Evolutionary conservation across 2,888 invertebrate genomes (phyloP), one percentile per base, ranked within the genome.

Genomic region (Yponomeuta evonymella): DNA sequence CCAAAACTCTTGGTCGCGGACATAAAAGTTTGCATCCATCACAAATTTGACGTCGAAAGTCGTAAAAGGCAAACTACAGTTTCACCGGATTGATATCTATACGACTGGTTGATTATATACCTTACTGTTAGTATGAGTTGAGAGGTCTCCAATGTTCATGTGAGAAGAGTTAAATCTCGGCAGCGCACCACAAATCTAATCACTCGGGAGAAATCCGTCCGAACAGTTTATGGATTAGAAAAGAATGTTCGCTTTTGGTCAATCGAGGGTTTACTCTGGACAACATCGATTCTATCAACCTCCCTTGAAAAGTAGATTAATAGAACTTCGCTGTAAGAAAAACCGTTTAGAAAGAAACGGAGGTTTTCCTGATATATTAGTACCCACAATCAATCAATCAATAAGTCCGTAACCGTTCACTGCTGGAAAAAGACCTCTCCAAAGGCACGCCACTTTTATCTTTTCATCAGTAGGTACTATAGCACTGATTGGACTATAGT

Each of bases 141-240:
- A 43, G 43, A 43, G 43, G 43, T 43, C 43, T 43, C 43, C 43
- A 43, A 8, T 43, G 43, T 43, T 9, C 51, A 15, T 15, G 51
- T 58, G 51, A 58, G 15, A 58, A 58, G 51, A 58, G 51, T 58
- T 58, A 58, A 58, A 15, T 43, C 51, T 12, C 51, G 15, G 51
- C 15, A 58, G 51, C 51, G 51, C 51, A 67, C 67, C 67, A n/a
- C 67, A n/a, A 23, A 48, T 48, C 67, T 67, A 67, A 67, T 67
- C 67, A 67, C 67, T 67, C 48, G 67, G 23, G 43, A 67, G 67
- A n/a, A 67, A 67, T 67, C 67, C 67, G 36, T 33, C 36, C 9
- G 48, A 36, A 23, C 43, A 48, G 43, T 43, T 67, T 43, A 67
- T 67, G 67, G 67, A 48, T 43, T 48, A 48, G 67, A 67, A 67